Base-by-base conservation (phyloP, 1,140 invertebrate genomes). In the Apis laboriosa region DNA sequence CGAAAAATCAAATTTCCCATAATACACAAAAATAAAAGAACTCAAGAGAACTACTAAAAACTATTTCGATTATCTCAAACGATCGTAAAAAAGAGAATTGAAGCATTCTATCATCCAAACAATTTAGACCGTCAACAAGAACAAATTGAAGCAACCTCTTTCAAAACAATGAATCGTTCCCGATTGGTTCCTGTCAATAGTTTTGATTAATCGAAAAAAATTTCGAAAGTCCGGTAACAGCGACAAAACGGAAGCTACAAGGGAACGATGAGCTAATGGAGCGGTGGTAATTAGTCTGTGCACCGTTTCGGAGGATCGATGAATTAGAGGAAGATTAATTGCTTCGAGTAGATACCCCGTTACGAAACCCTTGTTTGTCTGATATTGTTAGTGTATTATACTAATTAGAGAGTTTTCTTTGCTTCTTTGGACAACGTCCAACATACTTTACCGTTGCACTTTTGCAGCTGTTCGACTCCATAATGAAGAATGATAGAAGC, bases 281-380 rank as follows among this genome's bases (percentile, higher is more conserved):
- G 3, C 17, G n/a, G 64, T n/a, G 73, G 56, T 72, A 76, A 75
- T 64, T 85, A 83, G 76, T 76, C 58, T 2, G n/a, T 58, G 24
- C 51, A 34, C 58, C 28, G 53, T 64, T 51, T 17, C 13, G 13
- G 24, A 24, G 19, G 19, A 63, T 56, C 76, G 75, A 83, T 78
- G 56, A 71, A 83, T 78, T 78, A 77, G 75, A n/a, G 9, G 67
- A 64, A 71, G 81, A 83, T 83, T 78, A 78, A 78, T 78, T 58
- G 55, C 21, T 49, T 56, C 34, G 17, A 19, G 49, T 66, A 70
- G 64, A 77, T 82, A 70, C 56, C 11, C 28, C 55, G 74, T 43
- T 17, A 43, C 72, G 43, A 43, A 67, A 68, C 55, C 55, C 34
- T 43, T 82, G 73, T 70, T 55, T 70, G 80, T 55, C 80, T n/a